Base-by-base conservation (phyloP, 2,888 invertebrate species). In the Tetragonisca angustula region DNA sequence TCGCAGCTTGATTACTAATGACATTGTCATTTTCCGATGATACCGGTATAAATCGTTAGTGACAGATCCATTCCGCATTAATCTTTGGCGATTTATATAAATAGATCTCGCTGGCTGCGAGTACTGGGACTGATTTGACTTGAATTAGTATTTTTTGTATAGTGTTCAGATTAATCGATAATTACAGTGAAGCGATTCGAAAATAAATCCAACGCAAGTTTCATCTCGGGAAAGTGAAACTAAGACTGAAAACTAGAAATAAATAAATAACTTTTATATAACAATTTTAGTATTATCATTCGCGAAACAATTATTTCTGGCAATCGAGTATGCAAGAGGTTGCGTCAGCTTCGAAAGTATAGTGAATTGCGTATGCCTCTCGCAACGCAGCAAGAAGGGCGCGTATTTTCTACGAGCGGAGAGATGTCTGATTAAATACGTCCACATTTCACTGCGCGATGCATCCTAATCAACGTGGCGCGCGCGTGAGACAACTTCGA, bases 1-100 rank as follows among this genome's bases (percentile, higher is more conserved):
- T 80, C 81, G 86, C 76, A 81, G 90, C 88, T 92, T 92, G 91
- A 93, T 93, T 92, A 90, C 91, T 92, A 91, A 93, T 92, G 90
- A 92, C 91, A 91, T 91, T 87, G 90, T 89, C 88, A 90, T 91
- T 91, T 90, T 88, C 90, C 90, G 87, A 88, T 84, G 85, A 90
- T 88, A 87, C 77, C 72, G 68, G 50, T n/a, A 75, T 83, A 86
- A 88, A 27, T 19, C 11, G 27, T 32, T 84, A 78, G 70, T 65
- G 67, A 79, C 67, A 62, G 24, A 65, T 54, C 76, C 68, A 79
- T 68, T 62, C 50, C 72, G 68, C 4, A 64, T 19, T 54, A 75
- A 69, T 81, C 43, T 43, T 43, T 85, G 75, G 32, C 67, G 72
- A 78, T 79, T 85, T 71, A 79, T 86, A 84, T 82, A 83, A 88